Evolutionary conservation across 2,113 vertebrate species (phyloP), one percentile per base, ranked within the genome.

Genomic region (Pheucticus melanocephalus): DNA sequence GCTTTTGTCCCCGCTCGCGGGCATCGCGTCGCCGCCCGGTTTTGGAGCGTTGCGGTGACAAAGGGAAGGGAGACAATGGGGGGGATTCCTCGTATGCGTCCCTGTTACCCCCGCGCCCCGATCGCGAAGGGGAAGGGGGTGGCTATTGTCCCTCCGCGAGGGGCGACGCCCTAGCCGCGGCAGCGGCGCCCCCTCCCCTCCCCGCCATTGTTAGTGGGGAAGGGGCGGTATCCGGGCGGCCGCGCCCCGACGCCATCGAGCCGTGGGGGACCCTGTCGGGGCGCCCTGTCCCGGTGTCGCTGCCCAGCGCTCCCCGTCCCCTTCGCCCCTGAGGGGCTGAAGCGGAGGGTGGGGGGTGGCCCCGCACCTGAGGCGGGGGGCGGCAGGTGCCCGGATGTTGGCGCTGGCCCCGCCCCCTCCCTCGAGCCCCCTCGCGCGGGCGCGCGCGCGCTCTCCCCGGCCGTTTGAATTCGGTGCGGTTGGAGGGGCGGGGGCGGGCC

Each of bases 121-220:
- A 17, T 53, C 45, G 8, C 39, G 11, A 6, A 6, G 84, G 56
- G 37, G 23, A 57, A 54, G 3, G 73, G 56, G 80, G 31, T 23
- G 24, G 11, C 70, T 25, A 69, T 73, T 85, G 78, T 73, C 85
- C 86, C 59, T 33, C 28, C 13, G 33, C 18, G 72, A 73, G 69
- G 91, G 91, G 91, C 86, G 69, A 75, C 92, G 92, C 92, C 92
- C 86, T 86, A 9, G 15, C 30, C 33, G 47, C 54, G 33, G 73
- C 80, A 35, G 72, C 54, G 80, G 85, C 69, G 73, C 70, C 80
- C 54, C 57, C 50, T 83, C 94, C 53, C 69, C 72, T 53, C 53
- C 30, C 53, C 61, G 80, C 94, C 80, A 90, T 96, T 96, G 94
- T 95, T 93, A 91, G 66, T 40, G 88, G 75, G 85, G 88, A 94